phyloP scores from a whole-genome alignment of 2,113 vertebrate species.

The Origma solitaria region DNA sequence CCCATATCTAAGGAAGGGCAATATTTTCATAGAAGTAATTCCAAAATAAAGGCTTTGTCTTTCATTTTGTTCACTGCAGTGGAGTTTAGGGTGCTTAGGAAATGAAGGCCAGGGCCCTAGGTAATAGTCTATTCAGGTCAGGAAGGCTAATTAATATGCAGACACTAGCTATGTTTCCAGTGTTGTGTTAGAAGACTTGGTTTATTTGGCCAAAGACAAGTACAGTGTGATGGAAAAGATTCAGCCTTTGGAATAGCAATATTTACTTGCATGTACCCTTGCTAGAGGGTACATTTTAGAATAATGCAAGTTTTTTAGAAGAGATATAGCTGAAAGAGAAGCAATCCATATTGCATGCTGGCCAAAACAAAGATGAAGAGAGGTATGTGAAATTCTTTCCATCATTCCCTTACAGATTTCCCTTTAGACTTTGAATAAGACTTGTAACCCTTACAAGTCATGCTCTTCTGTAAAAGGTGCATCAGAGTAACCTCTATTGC shows the following conservation, averaged over 20 bases:
- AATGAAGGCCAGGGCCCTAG: conserved; percentile 62
- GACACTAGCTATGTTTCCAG: conserved; percentile 22
- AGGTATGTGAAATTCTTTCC: neutral
- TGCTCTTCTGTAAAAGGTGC: neutral
- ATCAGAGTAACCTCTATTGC: neutral
- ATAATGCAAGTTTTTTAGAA: neutral
- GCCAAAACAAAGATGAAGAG: neutral
- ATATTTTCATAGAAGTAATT: conserved; percentile 11
- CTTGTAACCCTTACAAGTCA: neutral
- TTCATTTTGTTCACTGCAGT: conserved; percentile 30
- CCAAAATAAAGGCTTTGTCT: conserved; percentile 39
- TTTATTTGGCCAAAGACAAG: conserved; percentile 55
- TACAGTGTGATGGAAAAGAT: neutral
- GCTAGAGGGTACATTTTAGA: neutral
- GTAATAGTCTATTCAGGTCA: conserved; percentile 65
- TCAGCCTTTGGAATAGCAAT: neutral
- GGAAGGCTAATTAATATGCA: conserved; percentile 65
- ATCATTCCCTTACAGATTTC: conserved; percentile 2
- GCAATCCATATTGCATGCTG: neutral
- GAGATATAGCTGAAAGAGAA: neutral
- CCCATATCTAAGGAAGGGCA: neutral
- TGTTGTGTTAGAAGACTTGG: conserved; percentile 44
- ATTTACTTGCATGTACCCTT: neutral
- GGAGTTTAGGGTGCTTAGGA: conserved; percentile 48
- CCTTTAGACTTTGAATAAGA: neutral